Evolutionary conservation across 2,888 invertebrate genomes (phyloP).

Genomic region (Labia minor): DNA sequence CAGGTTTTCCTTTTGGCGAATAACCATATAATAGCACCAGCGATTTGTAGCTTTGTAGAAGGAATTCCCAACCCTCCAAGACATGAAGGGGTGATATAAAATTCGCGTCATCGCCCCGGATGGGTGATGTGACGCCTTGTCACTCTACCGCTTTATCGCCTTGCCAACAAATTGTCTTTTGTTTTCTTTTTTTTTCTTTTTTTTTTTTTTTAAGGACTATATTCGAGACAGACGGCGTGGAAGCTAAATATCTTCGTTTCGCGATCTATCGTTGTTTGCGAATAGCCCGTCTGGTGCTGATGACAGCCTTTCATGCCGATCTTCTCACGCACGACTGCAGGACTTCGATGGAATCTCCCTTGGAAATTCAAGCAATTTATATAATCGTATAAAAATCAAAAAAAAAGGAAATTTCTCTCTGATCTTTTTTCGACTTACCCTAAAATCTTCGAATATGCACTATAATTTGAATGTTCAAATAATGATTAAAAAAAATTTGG

Average conservation of each 20-base stretch:
- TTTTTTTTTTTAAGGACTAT: not conserved
- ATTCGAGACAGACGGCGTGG: not conserved
- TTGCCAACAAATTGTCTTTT: not conserved
- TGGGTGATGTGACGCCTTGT: not conserved
- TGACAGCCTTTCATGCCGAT: not conserved
- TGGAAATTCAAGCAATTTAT: not conserved
- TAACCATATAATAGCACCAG: not conserved
- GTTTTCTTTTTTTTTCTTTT: not conserved
- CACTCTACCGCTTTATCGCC: not conserved
- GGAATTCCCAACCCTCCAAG: not conserved
- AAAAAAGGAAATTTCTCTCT: no score
- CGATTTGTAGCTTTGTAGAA: not conserved
- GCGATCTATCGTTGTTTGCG: not conserved
- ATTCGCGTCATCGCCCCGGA: not conserved
- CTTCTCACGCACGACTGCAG: not conserved
- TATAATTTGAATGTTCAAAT: no score
- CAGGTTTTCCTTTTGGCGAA: constrained; percentile 8
- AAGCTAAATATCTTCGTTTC: not conserved
- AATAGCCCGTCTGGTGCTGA: not conserved
- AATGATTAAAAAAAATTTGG: no score
- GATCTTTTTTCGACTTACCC: no score
- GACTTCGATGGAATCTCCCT: not conserved
- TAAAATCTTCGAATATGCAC: no score
- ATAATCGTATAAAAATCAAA: not conserved
- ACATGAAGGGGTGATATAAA: not conserved